phyloP scores from a whole-genome alignment of 2,113 vertebrate genomes.

The Phylloscopus trochiloides region DNA sequence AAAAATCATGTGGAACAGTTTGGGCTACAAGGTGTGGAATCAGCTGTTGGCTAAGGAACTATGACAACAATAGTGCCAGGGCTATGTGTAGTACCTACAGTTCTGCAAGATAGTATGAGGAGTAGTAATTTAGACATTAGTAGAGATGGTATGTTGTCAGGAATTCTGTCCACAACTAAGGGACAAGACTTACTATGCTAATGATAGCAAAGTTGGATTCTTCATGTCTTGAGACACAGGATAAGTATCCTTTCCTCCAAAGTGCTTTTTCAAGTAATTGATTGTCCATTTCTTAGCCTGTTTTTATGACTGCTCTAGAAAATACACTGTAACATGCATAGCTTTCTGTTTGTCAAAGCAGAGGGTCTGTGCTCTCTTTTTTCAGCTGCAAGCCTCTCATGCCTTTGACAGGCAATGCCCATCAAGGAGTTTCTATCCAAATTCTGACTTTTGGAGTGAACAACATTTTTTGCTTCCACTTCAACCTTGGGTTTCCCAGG shows the following conservation, averaged over 20 bases:
- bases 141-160: not conserved
- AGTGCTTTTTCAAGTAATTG: not conserved
- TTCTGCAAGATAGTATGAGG: not conserved
- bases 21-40: not conserved
- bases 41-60: not conserved
- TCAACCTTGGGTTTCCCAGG: not conserved
- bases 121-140: not conserved
- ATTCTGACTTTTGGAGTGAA: not conserved
- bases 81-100: not conserved
- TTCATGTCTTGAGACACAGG: not conserved
- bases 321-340: not conserved
- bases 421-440: not conserved
- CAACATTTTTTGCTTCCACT: not conserved
- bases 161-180: not conserved
- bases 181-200: not conserved
- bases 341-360: not conserved
- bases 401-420: not conserved
- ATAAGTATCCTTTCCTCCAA: not conserved
- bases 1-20: not conserved
- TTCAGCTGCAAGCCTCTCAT: not conserved
- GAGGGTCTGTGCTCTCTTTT: not conserved
- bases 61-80: not conserved
- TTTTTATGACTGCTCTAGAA: not conserved
- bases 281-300: not conserved
- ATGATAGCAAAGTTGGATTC: not conserved